Percentiles rank a stretch among this genome's conserved stretches.
Conservation (phyloP, 2,797 vertebrate species). For the Phataginus tetradactyla region DNA sequence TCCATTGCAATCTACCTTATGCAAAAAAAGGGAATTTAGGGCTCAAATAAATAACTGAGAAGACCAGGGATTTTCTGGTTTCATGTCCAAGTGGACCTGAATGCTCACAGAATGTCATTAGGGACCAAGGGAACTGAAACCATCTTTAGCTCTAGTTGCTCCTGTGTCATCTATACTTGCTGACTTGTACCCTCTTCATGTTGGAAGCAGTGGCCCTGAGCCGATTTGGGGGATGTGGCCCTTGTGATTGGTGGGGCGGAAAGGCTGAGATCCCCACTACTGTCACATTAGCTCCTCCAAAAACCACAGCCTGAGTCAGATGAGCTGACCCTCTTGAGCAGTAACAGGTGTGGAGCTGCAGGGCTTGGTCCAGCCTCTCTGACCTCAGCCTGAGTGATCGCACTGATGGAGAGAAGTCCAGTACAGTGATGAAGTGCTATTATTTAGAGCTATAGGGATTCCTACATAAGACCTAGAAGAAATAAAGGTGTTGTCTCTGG, state of each 20-base stretch:
- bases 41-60: not conserved
- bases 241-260: not conserved
- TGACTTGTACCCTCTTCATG: no score
- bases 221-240: rapidly evolving
- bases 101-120: not conserved
- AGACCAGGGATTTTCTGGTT: not conserved
- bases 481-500: not conserved
- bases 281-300: not conserved
- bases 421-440: not conserved
- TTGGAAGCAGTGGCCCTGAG: rapidly evolving
- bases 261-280: rapidly evolving
- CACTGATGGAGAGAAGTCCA: not conserved
- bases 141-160: no score
- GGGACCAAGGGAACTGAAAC: rapidly evolving
- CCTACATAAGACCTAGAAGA: not conserved
- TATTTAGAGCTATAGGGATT: not conserved
- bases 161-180: not conserved
- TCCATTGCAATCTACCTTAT: not conserved
- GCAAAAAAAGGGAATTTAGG: not conserved
- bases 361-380: rapidly evolving
- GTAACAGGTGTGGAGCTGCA: rapidly evolving
- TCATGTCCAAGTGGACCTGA: not conserved
- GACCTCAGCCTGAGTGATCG: rapidly evolving
- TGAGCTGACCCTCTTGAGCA: rapidly evolving
- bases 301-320: not conserved